Conservation (phyloP, 2,797 vertebrate genomes). For the Bovichtus diacanthus region DNA sequence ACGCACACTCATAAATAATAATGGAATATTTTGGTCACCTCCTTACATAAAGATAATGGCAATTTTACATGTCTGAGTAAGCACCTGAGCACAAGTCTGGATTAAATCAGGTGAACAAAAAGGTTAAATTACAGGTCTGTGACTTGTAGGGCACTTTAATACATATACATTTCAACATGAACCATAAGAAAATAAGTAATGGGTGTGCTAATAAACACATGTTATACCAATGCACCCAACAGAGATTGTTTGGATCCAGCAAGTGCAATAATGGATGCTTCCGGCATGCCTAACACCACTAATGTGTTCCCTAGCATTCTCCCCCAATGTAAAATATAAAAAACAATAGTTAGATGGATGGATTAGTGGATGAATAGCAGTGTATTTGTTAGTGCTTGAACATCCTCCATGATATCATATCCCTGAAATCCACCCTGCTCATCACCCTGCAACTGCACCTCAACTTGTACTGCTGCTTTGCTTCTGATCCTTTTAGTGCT, state of each 20-base stretch:
- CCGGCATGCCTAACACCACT: slow-evolving; percentile 9
- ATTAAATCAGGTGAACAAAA: too few relatives aligned
- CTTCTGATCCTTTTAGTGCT: slow-evolving; percentile 75
- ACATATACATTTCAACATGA: background rate
- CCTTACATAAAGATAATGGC: background rate
- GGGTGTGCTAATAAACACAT: background rate
- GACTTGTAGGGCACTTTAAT: background rate
- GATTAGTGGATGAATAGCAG: slow-evolving; percentile 26
- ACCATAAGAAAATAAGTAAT: background rate
- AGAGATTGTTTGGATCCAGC: slow-evolving; percentile 18
- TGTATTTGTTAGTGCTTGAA: slow-evolving; percentile 32
- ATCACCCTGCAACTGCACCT: slow-evolving; percentile 50
- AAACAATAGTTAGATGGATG: slow-evolving; percentile 7
- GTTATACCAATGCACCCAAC: background rate
- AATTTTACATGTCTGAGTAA: background rate
- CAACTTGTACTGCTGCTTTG: slow-evolving; percentile 46
- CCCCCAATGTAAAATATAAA: slow-evolving; percentile 1
- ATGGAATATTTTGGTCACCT: too few relatives aligned
- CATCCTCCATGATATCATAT: slow-evolving; percentile 26
- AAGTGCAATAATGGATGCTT: slow-evolving; percentile 46
- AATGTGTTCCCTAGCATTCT: slow-evolving; percentile 23
- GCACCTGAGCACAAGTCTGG: background rate
- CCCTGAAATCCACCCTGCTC: slow-evolving; percentile 39
- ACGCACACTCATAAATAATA: too few relatives aligned
- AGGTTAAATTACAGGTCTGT: too few relatives aligned